Evolutionary conservation across 2,113 vertebrate genomes (phyloP), one percentile per base, ranked within the genome.

Genomic region (Arizona elegans): DNA sequence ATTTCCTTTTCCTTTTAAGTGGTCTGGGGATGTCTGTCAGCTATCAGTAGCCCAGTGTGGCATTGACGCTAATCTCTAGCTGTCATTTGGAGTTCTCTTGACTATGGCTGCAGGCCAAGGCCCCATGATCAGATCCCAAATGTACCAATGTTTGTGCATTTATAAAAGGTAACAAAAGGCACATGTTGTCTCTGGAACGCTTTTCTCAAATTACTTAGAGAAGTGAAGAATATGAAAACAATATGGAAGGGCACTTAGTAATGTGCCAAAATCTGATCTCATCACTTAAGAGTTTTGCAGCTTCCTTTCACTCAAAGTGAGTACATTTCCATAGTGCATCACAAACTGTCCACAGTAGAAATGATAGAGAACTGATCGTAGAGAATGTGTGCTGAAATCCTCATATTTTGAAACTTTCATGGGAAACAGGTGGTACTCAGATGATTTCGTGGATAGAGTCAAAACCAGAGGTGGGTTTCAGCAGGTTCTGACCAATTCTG

Each of bases 221-320:
- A 47, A 90, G 26, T 26, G 26, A 65, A 26, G 26, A n/a, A 29
- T 29, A 90, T 91, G 62, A 33, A 75, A 75, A 38, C 29, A 38
- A 33, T 11, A 10, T 81, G 90, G 53, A 54, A 91, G 17, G n/a
- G 29, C 19, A 59, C 90, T 5, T 26, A 94, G n/a, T 13, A n/a
- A 9, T 75, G 58, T 58, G 38, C 92, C 43, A 81, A 81, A 90
- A 75, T 6, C 38, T 89, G 54, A 59, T 90, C 19, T 70, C 43
- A 52, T 26, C 58, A 86, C n/a, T 53, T 23, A 50, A 8, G 86
- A 33, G 2, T 95, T 96, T 54, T 75, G 50, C 19, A 70, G 5
- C 56, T 91, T 93, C 94, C 75, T 56, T 94, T 94, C 90, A 92
- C 17, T 88, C 58, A 86, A 93, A 94, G 70, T 94, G 90, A 75